Evolutionary conservation across 2,797 vertebrate genomes (phyloP).

Genomic region (Chrysocyon brachyurus): DNA sequence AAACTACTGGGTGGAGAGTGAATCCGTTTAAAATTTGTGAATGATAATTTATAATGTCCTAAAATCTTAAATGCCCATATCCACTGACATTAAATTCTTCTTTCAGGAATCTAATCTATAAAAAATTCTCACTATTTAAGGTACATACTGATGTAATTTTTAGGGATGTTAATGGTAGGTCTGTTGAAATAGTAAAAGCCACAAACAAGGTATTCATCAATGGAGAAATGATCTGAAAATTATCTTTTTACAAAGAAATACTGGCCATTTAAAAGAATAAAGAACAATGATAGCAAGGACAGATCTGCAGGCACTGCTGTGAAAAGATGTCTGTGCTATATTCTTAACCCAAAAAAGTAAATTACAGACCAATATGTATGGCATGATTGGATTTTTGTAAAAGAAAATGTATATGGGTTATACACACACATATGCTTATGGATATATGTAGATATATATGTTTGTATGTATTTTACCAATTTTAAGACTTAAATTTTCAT

Average conservation of each 20-base stretch:
- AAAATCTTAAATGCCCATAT: not conserved
- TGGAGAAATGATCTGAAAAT: constrained; percentile 13
- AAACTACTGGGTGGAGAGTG: not conserved
- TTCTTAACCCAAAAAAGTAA: not conserved
- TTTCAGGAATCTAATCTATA: constrained; percentile 9
- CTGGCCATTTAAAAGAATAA: not conserved
- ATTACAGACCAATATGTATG: not conserved
- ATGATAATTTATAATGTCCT: not conserved
- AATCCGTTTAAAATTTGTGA: not conserved
- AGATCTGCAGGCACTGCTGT: not conserved
- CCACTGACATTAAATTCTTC: not conserved
- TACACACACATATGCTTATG: not conserved
- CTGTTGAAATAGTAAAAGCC: not conserved
- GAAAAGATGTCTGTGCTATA: not conserved
- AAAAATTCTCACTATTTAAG: not conserved
- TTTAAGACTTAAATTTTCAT: not conserved
- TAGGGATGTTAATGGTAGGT: not conserved
- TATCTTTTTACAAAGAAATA: not conserved
- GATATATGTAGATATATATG: not conserved
- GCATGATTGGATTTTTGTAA: not conserved
- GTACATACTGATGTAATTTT: not conserved
- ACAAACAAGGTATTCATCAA: not conserved
- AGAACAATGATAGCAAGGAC: not conserved
- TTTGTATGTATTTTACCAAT: not conserved
- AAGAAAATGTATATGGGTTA: not conserved